Conservation (phyloP, 2,888 invertebrate genomes). For the Phlogophora meticulosa region DNA sequence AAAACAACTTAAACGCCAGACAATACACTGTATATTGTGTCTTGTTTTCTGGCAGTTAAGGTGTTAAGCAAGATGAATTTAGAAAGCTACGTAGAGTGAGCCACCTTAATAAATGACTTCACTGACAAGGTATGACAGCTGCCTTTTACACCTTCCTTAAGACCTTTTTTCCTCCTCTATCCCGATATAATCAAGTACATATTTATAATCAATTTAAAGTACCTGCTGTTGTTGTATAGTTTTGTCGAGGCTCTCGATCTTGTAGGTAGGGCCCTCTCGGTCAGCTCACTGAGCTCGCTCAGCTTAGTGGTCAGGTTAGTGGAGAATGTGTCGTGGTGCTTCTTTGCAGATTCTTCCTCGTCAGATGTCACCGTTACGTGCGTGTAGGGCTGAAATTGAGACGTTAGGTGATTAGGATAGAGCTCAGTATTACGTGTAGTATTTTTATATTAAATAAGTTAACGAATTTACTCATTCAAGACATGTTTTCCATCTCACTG, state of each 20-base stretch:
- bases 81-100: too few relatives aligned
- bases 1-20: too few relatives aligned
- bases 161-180: not conserved
- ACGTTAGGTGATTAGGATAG: conserved; percentile 27
- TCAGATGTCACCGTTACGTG: conserved; percentile 94
- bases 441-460: too few relatives aligned
- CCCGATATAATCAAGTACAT: conserved; percentile 11
- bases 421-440: too few relatives aligned
- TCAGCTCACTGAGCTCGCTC: conserved; percentile 83
- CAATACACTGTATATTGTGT: too few relatives aligned
- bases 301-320: conserved; percentile 91
- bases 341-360: conserved; percentile 94
- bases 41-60: too few relatives aligned
- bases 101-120: not conserved
- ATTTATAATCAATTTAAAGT: conserved; percentile 51
- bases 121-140: not conserved
- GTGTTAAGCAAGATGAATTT: too few relatives aligned
- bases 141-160: conserved; percentile 23
- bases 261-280: conserved; percentile 82
- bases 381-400: conserved; percentile 92
- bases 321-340: conserved; percentile 84
- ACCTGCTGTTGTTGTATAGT: conserved; percentile 93
- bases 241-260: conserved; percentile 92
- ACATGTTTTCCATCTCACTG: too few relatives aligned
- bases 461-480: too few relatives aligned